Evolutionary conservation across 1,140 invertebrate species (phyloP), one percentile per base, ranked within the genome.

Genomic region (Drosophila kanapiae): DNA sequence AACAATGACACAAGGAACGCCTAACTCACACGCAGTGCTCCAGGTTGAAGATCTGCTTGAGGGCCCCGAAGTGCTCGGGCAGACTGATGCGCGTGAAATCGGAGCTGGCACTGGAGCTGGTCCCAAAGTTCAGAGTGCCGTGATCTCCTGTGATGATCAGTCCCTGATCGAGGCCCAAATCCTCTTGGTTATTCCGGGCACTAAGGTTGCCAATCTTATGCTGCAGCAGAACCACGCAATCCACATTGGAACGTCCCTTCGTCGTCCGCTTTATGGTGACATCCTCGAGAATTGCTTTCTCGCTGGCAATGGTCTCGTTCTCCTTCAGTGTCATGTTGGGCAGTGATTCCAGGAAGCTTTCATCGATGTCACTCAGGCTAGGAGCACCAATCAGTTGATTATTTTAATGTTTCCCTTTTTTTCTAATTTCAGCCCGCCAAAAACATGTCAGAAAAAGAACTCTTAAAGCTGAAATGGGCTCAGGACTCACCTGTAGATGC

Each of bases 361-460:
- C 92, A 71, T 92, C 72, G 14, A 93, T 82, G 58, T 93, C 80
- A 27, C 79, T 85, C 0, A 93, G 63, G 14, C 91, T 93, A 33
- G 0, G 53, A 47, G 10, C 1, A 11, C 10, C 10, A 2, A 49
- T 23, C 4, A 43, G 6, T 6, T 3, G 4, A 1, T n/a, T 2
- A 45, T 23, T 45, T 23, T 23, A 23, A 23, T 23, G 23, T 23
- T 23, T 7, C 2, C 18, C 3, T 3, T 0, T 2, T 42, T 42
- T 42, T 42, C 40, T 3, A 13, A 18, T 23, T 23, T 23, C 23
- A 23, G 23, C 23, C 23, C 23, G 23, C 42, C 16, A 6, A 45
- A 45, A 18, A 45, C 5, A 6, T 3, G 1, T 23, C 23, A 23
- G 3, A 35, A 51, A 13, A 4, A 13, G 3, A 29, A 6, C 3